A percentile compares a stretch with the other conserved stretches of the same genome.
phyloP scores from a whole-genome alignment of 2,113 vertebrate species.

The Tiliqua scincoides region DNA sequence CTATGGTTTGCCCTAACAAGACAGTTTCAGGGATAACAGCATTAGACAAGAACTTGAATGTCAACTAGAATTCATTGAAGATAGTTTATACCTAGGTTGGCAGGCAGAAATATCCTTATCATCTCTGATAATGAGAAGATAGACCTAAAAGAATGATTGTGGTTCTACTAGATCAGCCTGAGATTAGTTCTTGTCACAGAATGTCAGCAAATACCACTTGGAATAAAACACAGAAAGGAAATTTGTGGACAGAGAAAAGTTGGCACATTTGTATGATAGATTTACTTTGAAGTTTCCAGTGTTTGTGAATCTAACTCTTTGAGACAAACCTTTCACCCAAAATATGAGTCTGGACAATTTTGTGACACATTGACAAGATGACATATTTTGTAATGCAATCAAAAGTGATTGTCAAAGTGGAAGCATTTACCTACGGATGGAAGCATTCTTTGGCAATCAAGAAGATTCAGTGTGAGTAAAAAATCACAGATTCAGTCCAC shows the following conservation, averaged over 20 bases:
- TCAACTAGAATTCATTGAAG: background rate
- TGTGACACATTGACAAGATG: background rate
- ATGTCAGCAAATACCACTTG: slow-evolving; percentile 3
- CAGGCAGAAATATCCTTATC: background rate
- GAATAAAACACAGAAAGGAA: background rate
- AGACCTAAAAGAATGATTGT: background rate
- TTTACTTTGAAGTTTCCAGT: slow-evolving; percentile 18
- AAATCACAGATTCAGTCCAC: slow-evolving; percentile 42
- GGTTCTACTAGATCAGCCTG: background rate
- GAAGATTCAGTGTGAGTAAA: slow-evolving; percentile 32
- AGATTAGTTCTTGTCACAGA: background rate
- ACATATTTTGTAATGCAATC: slow-evolving; percentile 36
- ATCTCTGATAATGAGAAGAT: background rate
- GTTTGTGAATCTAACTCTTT: background rate
- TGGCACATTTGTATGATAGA: background rate
- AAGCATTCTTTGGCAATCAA: slow-evolving; percentile 46
- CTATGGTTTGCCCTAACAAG: background rate
- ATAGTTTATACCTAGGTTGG: background rate
- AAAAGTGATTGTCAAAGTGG: slow-evolving; percentile 30
- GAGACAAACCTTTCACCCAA: background rate
- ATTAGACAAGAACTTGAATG: background rate
- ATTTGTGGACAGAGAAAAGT: slow-evolving; percentile 1
- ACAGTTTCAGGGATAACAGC: background rate
- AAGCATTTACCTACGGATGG: slow-evolving; percentile 42
- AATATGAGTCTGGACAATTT: slow-evolving; percentile 2